Evolutionary conservation across 2,797 vertebrate species (phyloP).

Genomic region (Salmo trutta): DNA sequence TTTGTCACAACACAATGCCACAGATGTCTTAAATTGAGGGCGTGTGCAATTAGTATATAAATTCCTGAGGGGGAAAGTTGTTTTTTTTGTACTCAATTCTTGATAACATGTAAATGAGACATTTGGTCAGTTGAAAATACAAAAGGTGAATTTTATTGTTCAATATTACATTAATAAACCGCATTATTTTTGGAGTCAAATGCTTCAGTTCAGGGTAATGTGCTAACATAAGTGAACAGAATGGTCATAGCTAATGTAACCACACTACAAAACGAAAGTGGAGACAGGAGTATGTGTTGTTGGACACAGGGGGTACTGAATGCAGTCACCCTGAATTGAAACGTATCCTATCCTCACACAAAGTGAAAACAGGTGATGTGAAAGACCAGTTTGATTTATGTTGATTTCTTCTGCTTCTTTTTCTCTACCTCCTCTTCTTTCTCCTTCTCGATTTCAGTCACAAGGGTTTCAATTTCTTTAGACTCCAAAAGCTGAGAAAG

Average conservation of each 20-base stretch:
- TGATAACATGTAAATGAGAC: not conserved
- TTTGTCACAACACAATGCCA: no score
- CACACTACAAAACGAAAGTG: not conserved
- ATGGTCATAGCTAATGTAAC: no score
- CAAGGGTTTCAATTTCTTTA: conserved; percentile 84
- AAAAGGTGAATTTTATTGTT: not conserved
- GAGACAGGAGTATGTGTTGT: not conserved
- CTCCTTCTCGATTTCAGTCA: conserved; percentile 83
- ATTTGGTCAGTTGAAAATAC: not conserved
- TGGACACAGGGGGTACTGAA: not conserved
- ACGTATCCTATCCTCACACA: not conserved
- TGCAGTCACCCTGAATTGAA: conserved; percentile 2
- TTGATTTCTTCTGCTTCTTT: conserved; percentile 84
- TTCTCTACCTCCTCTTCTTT: conserved; percentile 86
- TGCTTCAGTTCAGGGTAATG: not conserved
- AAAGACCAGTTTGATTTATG: conserved; percentile 40
- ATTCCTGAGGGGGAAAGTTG: no score
- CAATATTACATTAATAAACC: not conserved
- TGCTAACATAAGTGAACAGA: not conserved
- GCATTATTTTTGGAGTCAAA: not conserved
- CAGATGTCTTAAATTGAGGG: no score
- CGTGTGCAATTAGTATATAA: no score
- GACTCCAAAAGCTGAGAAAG: conserved; percentile 78
- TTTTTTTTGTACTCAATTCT: no score
- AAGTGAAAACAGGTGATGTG: not conserved